These are phyloP conservation scores for Ailurus styani DNA, from an alignment of 2,113 vertebrate species.

Conservation along the genomic window DNA sequence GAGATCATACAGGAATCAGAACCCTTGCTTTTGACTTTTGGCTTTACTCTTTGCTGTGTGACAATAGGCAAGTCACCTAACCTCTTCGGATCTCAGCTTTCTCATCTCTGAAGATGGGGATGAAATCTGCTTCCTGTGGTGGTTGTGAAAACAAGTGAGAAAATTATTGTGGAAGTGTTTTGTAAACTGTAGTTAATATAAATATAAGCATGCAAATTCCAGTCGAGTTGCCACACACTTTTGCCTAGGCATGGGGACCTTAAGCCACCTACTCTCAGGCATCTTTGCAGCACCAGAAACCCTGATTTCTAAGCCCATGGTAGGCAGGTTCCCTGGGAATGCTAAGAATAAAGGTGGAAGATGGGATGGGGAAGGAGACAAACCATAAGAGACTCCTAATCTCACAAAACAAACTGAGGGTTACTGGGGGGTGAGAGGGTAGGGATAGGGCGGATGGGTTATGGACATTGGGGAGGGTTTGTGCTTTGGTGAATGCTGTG, in stretches of 20 bases:
- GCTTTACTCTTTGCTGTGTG: not conserved
- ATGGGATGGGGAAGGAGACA: no score
- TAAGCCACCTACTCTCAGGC: not conserved
- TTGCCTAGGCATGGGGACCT: not conserved
- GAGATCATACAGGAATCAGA: not conserved
- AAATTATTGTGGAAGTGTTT: conserved; percentile 58
- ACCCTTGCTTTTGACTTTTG: not conserved
- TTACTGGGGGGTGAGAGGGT: no score
- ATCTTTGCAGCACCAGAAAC: not conserved
- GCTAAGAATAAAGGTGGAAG: no score
- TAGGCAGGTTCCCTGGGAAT: not conserved
- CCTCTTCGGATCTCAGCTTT: conserved; percentile 3
- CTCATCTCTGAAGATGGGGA: conserved; percentile 20
- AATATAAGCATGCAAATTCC: conserved; percentile 13
- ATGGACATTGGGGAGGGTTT: no score
- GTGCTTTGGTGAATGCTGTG: no score
- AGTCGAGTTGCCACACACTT: not conserved
- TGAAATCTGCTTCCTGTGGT: conserved; percentile 53
- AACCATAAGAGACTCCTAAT: no score
- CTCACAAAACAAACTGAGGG: no score
- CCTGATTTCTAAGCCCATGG: not conserved
- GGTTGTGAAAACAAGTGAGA: conserved; percentile 69
- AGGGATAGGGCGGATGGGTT: no score
- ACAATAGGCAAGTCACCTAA: conserved; percentile 1
- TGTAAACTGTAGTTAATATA: conserved; percentile 66